phyloP scores from a whole-genome alignment of 1,140 invertebrate genomes.

The Globodera ellingtonae region DNA sequence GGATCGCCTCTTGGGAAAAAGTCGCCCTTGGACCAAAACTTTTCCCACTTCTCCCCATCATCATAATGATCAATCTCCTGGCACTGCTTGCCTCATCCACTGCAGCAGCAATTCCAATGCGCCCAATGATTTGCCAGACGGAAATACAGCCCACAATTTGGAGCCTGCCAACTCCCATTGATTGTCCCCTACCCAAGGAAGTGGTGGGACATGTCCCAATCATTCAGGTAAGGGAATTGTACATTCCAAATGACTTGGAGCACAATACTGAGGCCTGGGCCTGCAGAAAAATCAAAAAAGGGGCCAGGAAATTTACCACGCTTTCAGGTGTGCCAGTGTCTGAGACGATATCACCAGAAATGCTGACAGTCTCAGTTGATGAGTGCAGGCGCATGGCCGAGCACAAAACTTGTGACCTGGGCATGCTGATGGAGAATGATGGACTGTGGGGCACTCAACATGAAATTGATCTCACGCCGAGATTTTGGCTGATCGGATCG shows the following conservation, averaged over 20 bases:
- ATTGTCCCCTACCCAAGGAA: background rate
- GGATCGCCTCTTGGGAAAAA: background rate
- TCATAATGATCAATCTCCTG: background rate
- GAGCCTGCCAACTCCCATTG: background rate
- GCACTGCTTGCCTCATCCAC: background rate
- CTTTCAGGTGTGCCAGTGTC: background rate
- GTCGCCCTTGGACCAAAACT: background rate
- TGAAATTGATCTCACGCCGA: background rate
- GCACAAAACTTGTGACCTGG: background rate
- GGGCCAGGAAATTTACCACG: constrained; percentile 3
- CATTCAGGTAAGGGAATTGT: background rate
- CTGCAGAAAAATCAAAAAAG: background rate
- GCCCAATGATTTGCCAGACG: constrained; percentile 4
- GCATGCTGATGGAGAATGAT: background rate
- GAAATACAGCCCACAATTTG: constrained; percentile 2
- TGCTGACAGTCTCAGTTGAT: background rate
- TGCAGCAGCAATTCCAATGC: background rate
- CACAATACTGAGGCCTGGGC: constrained; percentile 6
- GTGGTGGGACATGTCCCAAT: background rate
- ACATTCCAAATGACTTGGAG: background rate
- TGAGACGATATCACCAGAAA: background rate
- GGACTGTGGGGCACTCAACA: background rate
- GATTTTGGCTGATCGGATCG: constrained; percentile 10
- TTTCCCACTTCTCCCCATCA: background rate
- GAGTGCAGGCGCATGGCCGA: background rate